Conservation (phyloP, 1,140 invertebrate species). For the Temnothorax nylanderi region DNA sequence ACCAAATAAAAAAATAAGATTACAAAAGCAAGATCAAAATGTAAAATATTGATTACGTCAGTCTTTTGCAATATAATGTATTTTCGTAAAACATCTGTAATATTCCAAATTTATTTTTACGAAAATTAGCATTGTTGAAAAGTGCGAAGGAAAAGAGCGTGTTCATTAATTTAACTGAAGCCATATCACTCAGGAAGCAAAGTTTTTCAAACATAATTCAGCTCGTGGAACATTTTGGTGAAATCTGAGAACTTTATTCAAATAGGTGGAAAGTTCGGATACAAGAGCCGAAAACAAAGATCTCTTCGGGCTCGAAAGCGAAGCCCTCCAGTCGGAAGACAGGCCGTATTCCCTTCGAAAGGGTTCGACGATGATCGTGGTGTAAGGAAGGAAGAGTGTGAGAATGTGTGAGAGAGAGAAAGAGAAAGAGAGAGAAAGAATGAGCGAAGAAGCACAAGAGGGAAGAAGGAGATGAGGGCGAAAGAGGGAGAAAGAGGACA, state of each 20-base stretch:
- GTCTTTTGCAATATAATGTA: background rate
- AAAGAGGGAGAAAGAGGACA: constrained; percentile 9
- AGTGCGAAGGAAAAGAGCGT: background rate
- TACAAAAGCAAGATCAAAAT: background rate
- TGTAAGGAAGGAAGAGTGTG: constrained; percentile 8
- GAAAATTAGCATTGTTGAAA: background rate
- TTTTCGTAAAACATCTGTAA: background rate
- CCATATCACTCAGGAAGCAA: background rate
- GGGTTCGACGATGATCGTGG: constrained; percentile 42
- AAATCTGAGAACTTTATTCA: constrained; percentile 11
- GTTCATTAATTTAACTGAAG: background rate
- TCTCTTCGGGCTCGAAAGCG: constrained; percentile 22
- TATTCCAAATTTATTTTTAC: background rate
- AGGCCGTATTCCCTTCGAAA: constrained; percentile 40
- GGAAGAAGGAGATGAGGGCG: constrained; percentile 5
- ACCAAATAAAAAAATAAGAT: background rate
- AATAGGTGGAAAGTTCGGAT: constrained; percentile 24
- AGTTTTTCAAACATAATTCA: background rate
- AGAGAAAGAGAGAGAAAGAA: constrained; percentile 32
- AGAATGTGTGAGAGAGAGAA: background rate
- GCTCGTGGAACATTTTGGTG: background rate
- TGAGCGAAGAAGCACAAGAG: constrained; percentile 33
- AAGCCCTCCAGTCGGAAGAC: constrained; percentile 34
- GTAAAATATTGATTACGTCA: background rate
- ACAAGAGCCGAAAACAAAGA: constrained; percentile 57